phyloP scores from a whole-genome alignment of 2,888 invertebrate species.

The Lagria hirta region DNA sequence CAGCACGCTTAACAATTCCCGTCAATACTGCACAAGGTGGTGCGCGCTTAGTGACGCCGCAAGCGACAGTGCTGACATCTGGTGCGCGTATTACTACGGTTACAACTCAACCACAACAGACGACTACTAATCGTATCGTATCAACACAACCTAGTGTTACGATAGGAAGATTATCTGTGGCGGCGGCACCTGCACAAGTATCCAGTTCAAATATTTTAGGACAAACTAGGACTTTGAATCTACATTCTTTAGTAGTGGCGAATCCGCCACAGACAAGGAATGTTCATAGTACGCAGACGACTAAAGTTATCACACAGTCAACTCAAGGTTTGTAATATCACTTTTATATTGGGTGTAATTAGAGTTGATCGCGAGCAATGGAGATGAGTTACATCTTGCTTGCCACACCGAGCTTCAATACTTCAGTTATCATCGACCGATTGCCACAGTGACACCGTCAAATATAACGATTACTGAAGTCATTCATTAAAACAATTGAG shows the following conservation, averaged over 20 bases:
- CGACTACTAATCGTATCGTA: constrained; percentile 41
- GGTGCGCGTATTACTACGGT: constrained; percentile 47
- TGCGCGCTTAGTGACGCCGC: constrained; percentile 45
- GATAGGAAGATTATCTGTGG: constrained; percentile 43
- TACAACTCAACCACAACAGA: constrained; percentile 37
- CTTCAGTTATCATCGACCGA: too few relatives aligned
- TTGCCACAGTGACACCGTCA: too few relatives aligned
- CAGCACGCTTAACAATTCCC: constrained; percentile 47
- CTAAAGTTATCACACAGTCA: constrained; percentile 53
- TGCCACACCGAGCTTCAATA: too few relatives aligned
- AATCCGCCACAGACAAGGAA: constrained; percentile 42
- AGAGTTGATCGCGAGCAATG: too few relatives aligned
- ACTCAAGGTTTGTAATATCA: constrained; percentile 43
- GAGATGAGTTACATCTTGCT: too few relatives aligned
- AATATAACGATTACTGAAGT: too few relatives aligned
- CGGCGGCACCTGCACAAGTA: constrained; percentile 39
- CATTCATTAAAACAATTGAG: too few relatives aligned
- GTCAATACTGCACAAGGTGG: constrained; percentile 42
- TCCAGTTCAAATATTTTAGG: constrained; percentile 41
- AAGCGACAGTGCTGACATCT: constrained; percentile 47
- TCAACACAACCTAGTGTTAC: constrained; percentile 45
- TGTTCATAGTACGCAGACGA: constrained; percentile 44
- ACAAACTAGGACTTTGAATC: constrained; percentile 46
- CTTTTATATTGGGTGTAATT: too few relatives aligned
- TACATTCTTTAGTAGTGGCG: constrained; percentile 48